Conservation (phyloP, 2,113 vertebrate genomes). For the Emberiza fucata region DNA sequence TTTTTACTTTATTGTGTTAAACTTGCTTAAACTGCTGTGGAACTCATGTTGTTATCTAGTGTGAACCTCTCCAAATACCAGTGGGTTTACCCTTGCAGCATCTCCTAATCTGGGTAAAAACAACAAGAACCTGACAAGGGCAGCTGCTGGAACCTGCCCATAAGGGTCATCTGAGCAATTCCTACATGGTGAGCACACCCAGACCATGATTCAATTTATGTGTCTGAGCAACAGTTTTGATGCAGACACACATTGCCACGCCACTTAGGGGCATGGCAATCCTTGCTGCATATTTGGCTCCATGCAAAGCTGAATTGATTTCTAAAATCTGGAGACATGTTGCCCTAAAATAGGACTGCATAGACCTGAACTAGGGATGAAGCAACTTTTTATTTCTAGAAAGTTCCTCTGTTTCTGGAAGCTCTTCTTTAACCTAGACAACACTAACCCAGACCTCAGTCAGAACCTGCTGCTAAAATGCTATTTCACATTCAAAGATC, state of each 20-base stretch:
- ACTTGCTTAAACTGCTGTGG: neutral
- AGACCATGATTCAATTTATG: neutral
- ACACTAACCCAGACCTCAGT: neutral
- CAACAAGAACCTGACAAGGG: accelerated
- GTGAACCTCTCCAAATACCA: neutral
- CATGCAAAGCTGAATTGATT: neutral
- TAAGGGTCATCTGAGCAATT: neutral
- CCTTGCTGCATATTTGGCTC: accelerated
- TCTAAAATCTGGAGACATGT: accelerated
- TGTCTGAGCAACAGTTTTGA: neutral
- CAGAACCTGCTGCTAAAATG: neutral
- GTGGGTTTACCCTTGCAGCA: neutral
- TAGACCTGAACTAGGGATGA: neutral
- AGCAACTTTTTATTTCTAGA: neutral
- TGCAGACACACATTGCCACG: neutral
- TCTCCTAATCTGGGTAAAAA: neutral
- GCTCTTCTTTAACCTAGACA: neutral
- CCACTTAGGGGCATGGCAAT: neutral
- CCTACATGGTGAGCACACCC: accelerated
- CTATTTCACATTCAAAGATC: neutral
- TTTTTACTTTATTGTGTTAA: neutral
- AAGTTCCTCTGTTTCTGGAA: neutral
- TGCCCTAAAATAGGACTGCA: neutral
- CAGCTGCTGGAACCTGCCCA: neutral
- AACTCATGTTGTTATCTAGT: neutral